These are phyloP conservation scores for Mobula birostris DNA, from an alignment of 2,113 vertebrate species.

Conservation along the genomic window DNA sequence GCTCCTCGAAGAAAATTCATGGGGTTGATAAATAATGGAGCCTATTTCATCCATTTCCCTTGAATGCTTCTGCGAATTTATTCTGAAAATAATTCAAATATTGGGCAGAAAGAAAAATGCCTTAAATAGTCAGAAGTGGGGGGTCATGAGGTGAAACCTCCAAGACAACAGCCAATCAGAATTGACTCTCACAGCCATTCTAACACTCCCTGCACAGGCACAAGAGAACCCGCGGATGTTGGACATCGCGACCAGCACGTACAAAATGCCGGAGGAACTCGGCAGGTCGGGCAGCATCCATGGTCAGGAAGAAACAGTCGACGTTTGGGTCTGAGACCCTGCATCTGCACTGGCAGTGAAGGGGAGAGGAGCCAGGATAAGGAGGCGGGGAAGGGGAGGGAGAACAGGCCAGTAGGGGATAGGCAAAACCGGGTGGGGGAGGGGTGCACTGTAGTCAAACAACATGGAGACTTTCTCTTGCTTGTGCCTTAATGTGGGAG, in stretches of 20 bases:
- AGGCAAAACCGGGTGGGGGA: no score
- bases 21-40: background rate
- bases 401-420: no score
- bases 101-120: background rate
- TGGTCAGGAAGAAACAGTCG: no score
- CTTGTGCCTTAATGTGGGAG: background rate
- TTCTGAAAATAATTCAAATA: background rate
- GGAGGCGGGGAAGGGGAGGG: no score
- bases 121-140: background rate
- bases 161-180: background rate
- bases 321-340: no score
- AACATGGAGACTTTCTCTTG: background rate
- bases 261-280: no score
- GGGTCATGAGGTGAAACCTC: background rate
- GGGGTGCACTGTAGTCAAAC: background rate
- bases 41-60: background rate
- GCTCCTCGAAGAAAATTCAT: background rate
- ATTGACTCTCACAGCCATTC: background rate
- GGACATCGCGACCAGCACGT: no score
- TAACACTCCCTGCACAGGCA: no score
- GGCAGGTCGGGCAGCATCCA: no score
- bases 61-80: background rate
- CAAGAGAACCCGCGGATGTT: no score
- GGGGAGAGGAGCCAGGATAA: no score
- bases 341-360: no score